Evolutionary conservation across 2,113 vertebrate species (phyloP).

Genomic region (Grammomys surdaster): DNA sequence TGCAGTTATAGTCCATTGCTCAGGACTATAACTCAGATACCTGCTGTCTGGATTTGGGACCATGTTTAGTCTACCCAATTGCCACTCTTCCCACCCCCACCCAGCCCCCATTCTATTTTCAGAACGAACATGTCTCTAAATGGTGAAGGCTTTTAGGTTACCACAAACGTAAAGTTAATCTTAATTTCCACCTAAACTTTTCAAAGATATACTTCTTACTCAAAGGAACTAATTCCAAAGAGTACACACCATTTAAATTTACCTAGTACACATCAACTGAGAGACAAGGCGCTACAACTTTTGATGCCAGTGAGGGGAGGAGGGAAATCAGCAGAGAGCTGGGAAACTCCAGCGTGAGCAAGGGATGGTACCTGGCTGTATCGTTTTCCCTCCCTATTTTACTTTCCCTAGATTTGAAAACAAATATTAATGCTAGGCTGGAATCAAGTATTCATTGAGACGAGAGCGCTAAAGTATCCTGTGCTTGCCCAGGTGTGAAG

Average conservation of each 20-base stretch:
- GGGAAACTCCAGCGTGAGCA: constrained; percentile 8
- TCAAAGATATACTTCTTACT: neutral
- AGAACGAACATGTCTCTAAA: constrained; percentile 8
- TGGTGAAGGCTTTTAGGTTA: neutral
- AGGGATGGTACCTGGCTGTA: neutral
- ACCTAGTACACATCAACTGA: neutral
- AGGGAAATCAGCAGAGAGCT: neutral
- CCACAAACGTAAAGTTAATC: constrained; percentile 2
- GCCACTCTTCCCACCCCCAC: neutral
- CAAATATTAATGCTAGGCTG: neutral
- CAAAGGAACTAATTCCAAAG: constrained; percentile 21
- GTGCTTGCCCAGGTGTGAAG: constrained; percentile 46
- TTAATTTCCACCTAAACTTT: neutral
- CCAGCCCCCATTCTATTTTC: neutral
- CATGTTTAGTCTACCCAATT: neutral
- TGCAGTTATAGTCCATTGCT: neutral
- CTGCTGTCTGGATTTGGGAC: neutral
- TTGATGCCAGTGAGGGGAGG: neutral
- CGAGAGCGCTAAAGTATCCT: neutral
- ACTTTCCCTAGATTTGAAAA: neutral
- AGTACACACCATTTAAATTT: neutral
- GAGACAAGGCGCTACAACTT: neutral
- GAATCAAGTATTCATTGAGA: constrained; percentile 11
- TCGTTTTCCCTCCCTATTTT: neutral
- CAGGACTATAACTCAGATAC: neutral